These are phyloP conservation scores for Micromys minutus DNA, from an alignment of 2,113 vertebrate species.

Conservation along the genomic window DNA sequence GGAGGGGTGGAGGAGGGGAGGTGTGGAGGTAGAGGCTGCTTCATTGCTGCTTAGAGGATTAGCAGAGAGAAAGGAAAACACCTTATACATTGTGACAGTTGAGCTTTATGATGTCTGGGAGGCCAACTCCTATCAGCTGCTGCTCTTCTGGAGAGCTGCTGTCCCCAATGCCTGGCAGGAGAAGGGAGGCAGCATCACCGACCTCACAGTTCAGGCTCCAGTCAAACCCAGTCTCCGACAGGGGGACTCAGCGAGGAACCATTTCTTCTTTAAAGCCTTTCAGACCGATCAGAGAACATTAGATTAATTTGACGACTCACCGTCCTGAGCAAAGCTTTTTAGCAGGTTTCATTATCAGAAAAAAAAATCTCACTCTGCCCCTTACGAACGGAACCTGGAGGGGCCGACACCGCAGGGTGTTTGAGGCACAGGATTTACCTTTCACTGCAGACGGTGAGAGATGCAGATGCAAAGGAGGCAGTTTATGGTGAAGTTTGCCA, in stretches of 20 bases:
- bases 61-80: not conserved
- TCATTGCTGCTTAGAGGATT: not conserved
- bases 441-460: not conserved
- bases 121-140: not conserved
- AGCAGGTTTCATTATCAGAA: not conserved
- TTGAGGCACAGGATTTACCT: not conserved
- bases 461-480: not conserved
- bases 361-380: not conserved
- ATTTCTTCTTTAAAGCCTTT: not conserved
- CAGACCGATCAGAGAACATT: not conserved
- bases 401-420: not conserved
- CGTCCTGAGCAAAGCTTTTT: not conserved
- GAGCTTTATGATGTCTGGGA: not conserved
- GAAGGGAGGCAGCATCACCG: not conserved
- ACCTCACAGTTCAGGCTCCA: not conserved
- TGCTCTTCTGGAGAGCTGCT: not conserved
- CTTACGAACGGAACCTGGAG: not conserved
- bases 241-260: not conserved
- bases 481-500: not conserved
- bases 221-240: not conserved
- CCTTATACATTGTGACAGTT: not conserved
- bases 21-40: not conserved
- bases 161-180: not conserved
- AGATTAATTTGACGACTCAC: not conserved
- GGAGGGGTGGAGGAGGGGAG: not conserved